A percentile compares a stretch with the other conserved stretches of the same genome.
Conservation (phyloP, 2,888 invertebrate genomes). For the Rhopalosiphum nymphaeae region DNA sequence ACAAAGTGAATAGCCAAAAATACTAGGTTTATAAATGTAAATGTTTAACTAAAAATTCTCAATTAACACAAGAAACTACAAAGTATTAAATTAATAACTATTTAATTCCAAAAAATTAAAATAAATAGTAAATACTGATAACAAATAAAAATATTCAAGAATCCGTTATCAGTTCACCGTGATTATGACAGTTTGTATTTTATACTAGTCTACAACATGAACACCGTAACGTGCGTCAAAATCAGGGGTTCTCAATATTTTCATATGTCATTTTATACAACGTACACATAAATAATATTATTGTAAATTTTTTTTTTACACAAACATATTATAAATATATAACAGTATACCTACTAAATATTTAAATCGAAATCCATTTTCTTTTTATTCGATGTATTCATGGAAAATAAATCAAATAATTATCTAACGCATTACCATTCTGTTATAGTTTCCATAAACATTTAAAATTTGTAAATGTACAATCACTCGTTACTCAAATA, state of each 20-base stretch:
- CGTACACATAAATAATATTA: background rate
- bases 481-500: background rate
- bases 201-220: background rate
- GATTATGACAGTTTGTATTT: background rate
- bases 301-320: background rate
- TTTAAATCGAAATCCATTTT: background rate
- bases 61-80: background rate
- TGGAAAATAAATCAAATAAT: background rate
- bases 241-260: constrained; percentile 29
- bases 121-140: background rate
- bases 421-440: no score
- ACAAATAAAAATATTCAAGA: background rate
- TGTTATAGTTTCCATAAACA: no score
- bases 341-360: background rate
- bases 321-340: background rate
- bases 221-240: background rate
- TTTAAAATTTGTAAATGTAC: no score
- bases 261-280: background rate
- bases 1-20: background rate
- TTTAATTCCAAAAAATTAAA: background rate
- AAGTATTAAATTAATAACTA: background rate
- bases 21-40: background rate
- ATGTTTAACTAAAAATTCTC: background rate
- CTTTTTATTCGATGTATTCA: background rate
- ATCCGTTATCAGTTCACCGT: constrained; percentile 33